A percentile compares a stretch with the other conserved stretches of the same genome.
phyloP scores from a whole-genome alignment of 2,888 invertebrate species.

The Phyllotreta striolata region DNA sequence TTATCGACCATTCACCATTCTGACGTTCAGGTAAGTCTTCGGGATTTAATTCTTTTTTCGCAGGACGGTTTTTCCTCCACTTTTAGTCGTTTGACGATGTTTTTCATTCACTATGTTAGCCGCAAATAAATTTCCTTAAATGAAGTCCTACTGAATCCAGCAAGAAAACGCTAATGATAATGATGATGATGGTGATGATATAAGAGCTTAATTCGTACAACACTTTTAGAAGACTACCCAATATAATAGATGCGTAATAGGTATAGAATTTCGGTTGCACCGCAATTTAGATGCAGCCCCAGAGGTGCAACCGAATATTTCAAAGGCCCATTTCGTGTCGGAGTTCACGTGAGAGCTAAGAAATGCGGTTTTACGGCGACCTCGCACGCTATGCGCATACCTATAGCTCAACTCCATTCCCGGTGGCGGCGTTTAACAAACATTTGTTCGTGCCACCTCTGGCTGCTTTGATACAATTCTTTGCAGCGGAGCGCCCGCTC shows the following conservation, averaged over 20 bases:
- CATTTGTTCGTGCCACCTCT: slow-evolving; percentile 17
- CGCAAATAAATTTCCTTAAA: too few species aligned
- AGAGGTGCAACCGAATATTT: slow-evolving; percentile 2
- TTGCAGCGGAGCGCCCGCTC: slow-evolving; percentile 1
- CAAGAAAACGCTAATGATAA: neutral
- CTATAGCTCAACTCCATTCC: slow-evolving; percentile 3
- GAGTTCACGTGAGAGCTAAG: neutral
- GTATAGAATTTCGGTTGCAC: neutral
- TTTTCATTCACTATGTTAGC: neutral
- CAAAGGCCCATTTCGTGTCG: slow-evolving; percentile 7
- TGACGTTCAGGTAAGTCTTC: slow-evolving; percentile 80
- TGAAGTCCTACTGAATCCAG: neutral
- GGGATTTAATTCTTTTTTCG: neutral
- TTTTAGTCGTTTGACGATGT: neutral
- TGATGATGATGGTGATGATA: too few species aligned
- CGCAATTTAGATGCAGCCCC: slow-evolving; percentile 6
- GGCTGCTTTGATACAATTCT: slow-evolving; percentile 14
- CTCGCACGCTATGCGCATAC: slow-evolving; percentile 9
- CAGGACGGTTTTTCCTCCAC: neutral
- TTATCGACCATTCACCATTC: slow-evolving; percentile 82
- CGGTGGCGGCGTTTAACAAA: slow-evolving; percentile 14
- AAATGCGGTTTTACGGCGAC: slow-evolving; percentile 13
- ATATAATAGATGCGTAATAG: too few species aligned
- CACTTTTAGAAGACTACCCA: too few species aligned
- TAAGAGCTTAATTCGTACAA: neutral